Base-by-base conservation (phyloP, 2,888 invertebrate species). In the Amblyjoppa fuscipennis region DNA sequence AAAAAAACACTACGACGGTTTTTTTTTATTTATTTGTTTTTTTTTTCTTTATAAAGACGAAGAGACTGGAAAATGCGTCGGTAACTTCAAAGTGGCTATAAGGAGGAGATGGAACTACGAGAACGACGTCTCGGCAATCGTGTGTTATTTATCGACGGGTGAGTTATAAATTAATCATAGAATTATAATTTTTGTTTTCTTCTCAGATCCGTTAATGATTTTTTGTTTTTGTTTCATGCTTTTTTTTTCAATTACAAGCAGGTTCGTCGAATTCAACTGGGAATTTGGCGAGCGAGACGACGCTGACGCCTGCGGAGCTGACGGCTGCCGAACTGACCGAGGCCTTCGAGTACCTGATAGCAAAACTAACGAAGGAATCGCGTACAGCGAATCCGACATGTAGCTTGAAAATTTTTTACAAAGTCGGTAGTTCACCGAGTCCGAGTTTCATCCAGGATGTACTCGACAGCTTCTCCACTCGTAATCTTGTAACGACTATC, bases 31-130 rank as follows among this genome's bases (percentile, higher is more conserved):
- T 0, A 41, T 53, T 51, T 69, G 31, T 73, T 68, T 6, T 41
- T 76, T 51, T 69, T 41, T 73, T 68, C 7, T 41, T 76, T 64
- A 95, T 95, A 41, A 93, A 98, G 98, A 98, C 93, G 98, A 98
- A 95, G 98, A 98, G 93, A 98, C 98, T 69, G 98, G 98, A n/a
- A 97, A 97, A 93, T 97, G 97, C 88, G 95, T 98, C 9, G 96
- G 97, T 79, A 96, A 97, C 90, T 97, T 97, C 92, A 97, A 97
- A 90, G 97, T 98, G 83, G 97, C 97, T 13, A 97, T 98, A 89
- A 96, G 97, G 74, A 96, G 98, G 88, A 96, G 98, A 84, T 98
- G 98, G 97, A 98, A 98, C 94, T 98, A 98, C 92, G 98, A 98
- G 93, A 98, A 97, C 93, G 97, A 97, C 86, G 97, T 98, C 83